A percentile compares a stretch with the other conserved stretches of the same genome.
These are phyloP conservation scores for Nomada goodeniana DNA, from an alignment of 2,888 invertebrate genomes.

Conservation along the genomic window DNA sequence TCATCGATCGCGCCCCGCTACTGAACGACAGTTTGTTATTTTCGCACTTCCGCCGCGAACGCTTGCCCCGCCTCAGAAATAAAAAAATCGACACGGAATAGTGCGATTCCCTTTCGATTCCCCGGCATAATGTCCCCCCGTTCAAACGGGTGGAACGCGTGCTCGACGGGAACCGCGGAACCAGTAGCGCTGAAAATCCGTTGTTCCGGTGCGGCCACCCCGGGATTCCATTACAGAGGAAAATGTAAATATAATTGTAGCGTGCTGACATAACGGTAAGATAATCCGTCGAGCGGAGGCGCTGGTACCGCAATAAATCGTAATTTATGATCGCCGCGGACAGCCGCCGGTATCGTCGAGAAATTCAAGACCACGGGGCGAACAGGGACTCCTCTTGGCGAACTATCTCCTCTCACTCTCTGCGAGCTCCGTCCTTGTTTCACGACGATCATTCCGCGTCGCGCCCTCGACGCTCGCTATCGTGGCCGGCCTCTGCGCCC, in stretches of 20 bases:
- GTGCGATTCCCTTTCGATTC: no score
- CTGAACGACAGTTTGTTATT: no score
- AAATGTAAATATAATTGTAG: conserved; percentile 83
- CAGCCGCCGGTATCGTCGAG: conserved; percentile 64
- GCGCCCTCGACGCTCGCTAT: conserved; percentile 58
- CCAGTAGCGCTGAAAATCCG: conserved; percentile 29
- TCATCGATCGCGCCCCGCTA: background rate
- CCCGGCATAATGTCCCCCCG: no score
- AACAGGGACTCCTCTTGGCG: background rate
- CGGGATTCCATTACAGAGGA: conserved; percentile 78
- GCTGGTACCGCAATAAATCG: conserved; percentile 81
- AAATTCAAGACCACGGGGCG: background rate
- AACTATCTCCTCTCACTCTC: background rate
- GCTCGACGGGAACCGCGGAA: background rate
- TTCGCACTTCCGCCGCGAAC: no score
- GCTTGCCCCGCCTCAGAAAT: no score
- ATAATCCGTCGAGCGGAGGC: conserved; percentile 82
- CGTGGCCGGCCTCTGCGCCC: conserved; percentile 43
- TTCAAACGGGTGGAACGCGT: background rate
- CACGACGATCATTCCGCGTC: conserved; percentile 19
- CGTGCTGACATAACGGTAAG: conserved; percentile 82
- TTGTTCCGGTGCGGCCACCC: conserved; percentile 23
- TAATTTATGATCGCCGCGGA: conserved; percentile 81
- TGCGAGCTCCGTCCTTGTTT: background rate
- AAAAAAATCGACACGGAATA: no score